Evolutionary conservation across 2,113 vertebrate species (phyloP), one percentile per base, ranked within the genome.

Genomic region (Hemiprocne comata): DNA sequence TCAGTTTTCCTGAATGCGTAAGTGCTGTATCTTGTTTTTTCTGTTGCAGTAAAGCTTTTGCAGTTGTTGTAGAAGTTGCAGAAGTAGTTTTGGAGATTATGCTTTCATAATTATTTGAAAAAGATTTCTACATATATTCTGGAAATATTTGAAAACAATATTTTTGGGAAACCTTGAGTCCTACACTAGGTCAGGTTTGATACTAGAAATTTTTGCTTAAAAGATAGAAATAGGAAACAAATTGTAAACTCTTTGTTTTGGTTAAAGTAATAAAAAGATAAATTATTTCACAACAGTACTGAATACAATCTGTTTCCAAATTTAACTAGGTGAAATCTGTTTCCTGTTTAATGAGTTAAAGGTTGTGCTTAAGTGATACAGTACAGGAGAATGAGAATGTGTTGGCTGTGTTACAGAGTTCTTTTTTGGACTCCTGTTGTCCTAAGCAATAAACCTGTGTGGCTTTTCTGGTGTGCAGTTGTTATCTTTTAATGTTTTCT

Each of bases 191-290:
- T 46, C 42, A 67, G 7, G 62, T 74, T 38, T 40, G 8, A 6
- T 54, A 14, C 3, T 73, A 31, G n/a, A 62, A 67, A 11, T 66
- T 58, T 80, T 80, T 70, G 12, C 8, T 70, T 80, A 9, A 0
- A 10, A 24, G 16, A 51, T 79, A 58, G 46, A 73, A 31, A 46
- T 34, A 38, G 28, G 5, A 76, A 64, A 77, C 0, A 0, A 57
- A 34, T 54, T 70, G 60, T 44, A 76, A 90, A 54, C 4, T 1
- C 6, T 58, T 73, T 17, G 12, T 26, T 84, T 55, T 9, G 4
- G 33, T 80, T 54, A 33, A 25, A 51, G 28, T 60, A 25, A 25
- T 58, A 42, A 57, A 78, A 61, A 80, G 15, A 55, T 18, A 67
- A 75, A 44, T 28, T 44, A 40, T 76, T 93, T 90, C 4, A 8